These are phyloP conservation scores for Microcebus lehilahytsara DNA, from an alignment of 2,113 vertebrate species.

Conservation along the genomic window DNA sequence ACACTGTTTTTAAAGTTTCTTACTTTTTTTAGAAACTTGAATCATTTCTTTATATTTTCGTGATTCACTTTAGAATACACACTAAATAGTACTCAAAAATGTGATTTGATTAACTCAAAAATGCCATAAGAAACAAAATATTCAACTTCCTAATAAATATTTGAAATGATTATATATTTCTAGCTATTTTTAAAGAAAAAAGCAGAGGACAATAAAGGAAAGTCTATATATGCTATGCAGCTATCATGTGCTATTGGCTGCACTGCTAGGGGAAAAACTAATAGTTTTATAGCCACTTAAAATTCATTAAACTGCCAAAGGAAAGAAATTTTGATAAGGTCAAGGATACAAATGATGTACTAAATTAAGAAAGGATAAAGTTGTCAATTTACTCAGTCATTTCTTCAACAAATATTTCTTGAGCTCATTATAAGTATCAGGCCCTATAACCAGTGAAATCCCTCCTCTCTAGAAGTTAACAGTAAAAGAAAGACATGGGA, in stretches of 20 bases:
- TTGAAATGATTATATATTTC: background rate
- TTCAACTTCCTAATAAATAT: background rate
- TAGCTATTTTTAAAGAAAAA: background rate
- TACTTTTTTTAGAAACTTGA: background rate
- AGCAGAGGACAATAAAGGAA: background rate
- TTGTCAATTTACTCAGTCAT: background rate
- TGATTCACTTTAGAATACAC: background rate
- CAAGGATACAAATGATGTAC: background rate
- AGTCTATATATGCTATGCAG: background rate
- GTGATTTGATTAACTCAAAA: background rate
- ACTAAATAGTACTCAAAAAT: background rate
- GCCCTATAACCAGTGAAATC: background rate
- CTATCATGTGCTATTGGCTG: background rate
- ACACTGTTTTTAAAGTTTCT: background rate
- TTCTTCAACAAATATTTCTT: constrained; percentile 6
- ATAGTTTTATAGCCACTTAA: background rate
- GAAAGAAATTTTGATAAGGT: background rate
- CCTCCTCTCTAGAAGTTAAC: background rate
- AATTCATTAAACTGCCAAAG: background rate
- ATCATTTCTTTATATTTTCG: background rate
- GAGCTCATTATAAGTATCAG: background rate
- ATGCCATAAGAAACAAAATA: background rate
- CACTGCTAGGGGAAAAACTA: background rate
- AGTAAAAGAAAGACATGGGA: background rate
- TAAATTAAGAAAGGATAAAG: background rate